phyloP scores from a whole-genome alignment of 2,113 vertebrate species.

The Oryzias celebensis region DNA sequence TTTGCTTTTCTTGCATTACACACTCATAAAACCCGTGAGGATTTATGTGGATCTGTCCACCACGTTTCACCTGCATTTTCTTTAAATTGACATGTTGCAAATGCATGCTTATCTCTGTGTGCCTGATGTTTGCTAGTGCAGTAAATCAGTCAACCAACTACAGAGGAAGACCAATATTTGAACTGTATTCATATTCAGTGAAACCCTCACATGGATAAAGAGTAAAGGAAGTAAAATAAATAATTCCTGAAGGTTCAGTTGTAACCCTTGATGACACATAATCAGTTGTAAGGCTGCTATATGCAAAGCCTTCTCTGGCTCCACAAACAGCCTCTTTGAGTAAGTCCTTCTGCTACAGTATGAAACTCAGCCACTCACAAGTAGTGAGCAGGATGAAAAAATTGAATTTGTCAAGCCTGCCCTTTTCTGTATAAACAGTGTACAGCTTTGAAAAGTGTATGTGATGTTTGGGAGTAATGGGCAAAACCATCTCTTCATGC shows the following conservation, averaged over 20 bases:
- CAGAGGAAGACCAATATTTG: neutral
- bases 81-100: neutral
- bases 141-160: slow-evolving; percentile 2
- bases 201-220: neutral
- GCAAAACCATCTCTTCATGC: slow-evolving; percentile 21
- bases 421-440: slow-evolving; percentile 52
- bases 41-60: neutral
- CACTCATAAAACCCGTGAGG: too few species aligned
- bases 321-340: slow-evolving; percentile 17
- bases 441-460: slow-evolving; percentile 26
- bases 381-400: slow-evolving; percentile 47
- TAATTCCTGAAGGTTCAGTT: slow-evolving; percentile 1
- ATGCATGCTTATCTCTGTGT: neutral
- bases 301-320: slow-evolving; percentile 11
- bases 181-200: neutral
- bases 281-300: slow-evolving; percentile 18
- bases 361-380: slow-evolving; percentile 41
- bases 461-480: slow-evolving; percentile 29
- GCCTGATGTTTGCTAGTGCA: neutral
- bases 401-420: slow-evolving; percentile 56
- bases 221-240: neutral
- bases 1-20: too few species aligned
- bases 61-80: neutral
- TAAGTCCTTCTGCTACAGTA: slow-evolving; percentile 15
- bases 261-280: slow-evolving; percentile 13